These are phyloP conservation scores for Euthynnus affinis DNA, from an alignment of 2,797 vertebrate genomes.

Conservation along the genomic window DNA sequence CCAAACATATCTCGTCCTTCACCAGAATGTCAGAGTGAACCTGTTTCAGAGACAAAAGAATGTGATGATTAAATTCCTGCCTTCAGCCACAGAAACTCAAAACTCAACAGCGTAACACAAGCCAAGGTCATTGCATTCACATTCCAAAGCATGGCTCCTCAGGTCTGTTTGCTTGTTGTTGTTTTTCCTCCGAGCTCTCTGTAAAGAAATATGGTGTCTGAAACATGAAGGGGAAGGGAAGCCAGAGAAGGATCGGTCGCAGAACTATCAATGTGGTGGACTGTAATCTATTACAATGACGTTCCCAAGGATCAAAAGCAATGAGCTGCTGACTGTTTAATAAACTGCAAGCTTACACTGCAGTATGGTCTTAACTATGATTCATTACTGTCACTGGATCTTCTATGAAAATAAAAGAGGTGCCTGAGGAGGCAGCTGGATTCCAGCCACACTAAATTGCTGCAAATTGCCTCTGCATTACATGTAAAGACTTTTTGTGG, in stretches of 20 bases:
- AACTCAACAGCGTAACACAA: slow-evolving; percentile 54
- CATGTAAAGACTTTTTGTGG: slow-evolving; percentile 72
- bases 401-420: slow-evolving; percentile 86
- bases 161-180: slow-evolving; percentile 54
- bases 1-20: slow-evolving; percentile 74
- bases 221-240: slow-evolving; percentile 25
- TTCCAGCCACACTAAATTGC: slow-evolving; percentile 78
- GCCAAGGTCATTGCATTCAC: slow-evolving; percentile 77
- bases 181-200: slow-evolving; percentile 15
- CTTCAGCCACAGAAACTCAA: slow-evolving; percentile 73
- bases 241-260: slow-evolving; percentile 35
- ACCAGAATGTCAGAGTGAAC: slow-evolving; percentile 71
- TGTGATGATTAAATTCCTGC: slow-evolving; percentile 81
- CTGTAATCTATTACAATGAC: slow-evolving; percentile 81
- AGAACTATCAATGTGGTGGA: slow-evolving; percentile 56
- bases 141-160: slow-evolving; percentile 49
- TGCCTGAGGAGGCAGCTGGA: slow-evolving; percentile 76
- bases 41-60: slow-evolving; percentile 69
- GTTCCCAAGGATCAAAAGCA: slow-evolving; percentile 80
- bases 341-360: slow-evolving; percentile 84
- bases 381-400: slow-evolving; percentile 86
- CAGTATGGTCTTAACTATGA: slow-evolving; percentile 85
- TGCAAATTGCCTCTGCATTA: slow-evolving; percentile 81
- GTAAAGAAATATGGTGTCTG: slow-evolving; percentile 47
- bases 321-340: slow-evolving; percentile 85